Evolutionary conservation across 2,797 vertebrate genomes (phyloP).

Genomic region (Geotrypetes seraphini): DNA sequence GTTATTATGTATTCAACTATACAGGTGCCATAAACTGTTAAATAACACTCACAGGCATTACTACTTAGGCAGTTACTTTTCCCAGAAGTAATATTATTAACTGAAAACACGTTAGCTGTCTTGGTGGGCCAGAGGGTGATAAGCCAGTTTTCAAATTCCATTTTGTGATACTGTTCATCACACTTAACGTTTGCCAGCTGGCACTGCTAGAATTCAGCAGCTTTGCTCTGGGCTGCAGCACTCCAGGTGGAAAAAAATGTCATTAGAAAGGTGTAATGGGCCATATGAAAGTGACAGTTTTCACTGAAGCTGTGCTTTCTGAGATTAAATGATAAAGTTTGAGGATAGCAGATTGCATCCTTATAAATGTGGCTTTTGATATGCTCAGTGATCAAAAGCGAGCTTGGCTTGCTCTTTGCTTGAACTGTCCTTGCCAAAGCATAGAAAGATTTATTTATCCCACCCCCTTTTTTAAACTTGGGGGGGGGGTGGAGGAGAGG

Average conservation of each 20-base stretch:
- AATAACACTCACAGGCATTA: too few relatives aligned
- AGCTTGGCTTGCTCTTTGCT: constrained; percentile 33
- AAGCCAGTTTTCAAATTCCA: background rate
- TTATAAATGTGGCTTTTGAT: constrained; percentile 53
- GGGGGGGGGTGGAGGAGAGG: constrained; percentile 57
- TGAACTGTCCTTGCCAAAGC: constrained; percentile 48
- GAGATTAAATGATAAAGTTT: constrained; percentile 29
- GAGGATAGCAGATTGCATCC: constrained; percentile 40
- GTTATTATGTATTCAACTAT: too few relatives aligned
- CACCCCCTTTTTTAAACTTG: constrained; percentile 35
- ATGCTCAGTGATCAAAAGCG: constrained; percentile 55
- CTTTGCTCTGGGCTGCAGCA: too few relatives aligned
- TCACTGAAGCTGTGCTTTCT: constrained; percentile 1
- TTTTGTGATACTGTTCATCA: constrained; percentile 4
- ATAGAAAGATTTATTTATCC: constrained; percentile 44
- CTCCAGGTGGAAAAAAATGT: background rate
- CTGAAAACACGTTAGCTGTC: background rate
- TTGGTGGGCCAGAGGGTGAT: background rate
- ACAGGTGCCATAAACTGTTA: too few relatives aligned
- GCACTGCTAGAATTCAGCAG: constrained; percentile 5
- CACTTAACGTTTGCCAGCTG: constrained; percentile 14
- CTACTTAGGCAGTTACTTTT: too few relatives aligned
- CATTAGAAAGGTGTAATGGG: constrained; percentile 7
- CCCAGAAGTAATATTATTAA: background rate
- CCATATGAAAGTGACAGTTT: constrained; percentile 13